phyloP scores from a whole-genome alignment of 1,140 invertebrate genomes.

The Neuroterus valhalla region DNA sequence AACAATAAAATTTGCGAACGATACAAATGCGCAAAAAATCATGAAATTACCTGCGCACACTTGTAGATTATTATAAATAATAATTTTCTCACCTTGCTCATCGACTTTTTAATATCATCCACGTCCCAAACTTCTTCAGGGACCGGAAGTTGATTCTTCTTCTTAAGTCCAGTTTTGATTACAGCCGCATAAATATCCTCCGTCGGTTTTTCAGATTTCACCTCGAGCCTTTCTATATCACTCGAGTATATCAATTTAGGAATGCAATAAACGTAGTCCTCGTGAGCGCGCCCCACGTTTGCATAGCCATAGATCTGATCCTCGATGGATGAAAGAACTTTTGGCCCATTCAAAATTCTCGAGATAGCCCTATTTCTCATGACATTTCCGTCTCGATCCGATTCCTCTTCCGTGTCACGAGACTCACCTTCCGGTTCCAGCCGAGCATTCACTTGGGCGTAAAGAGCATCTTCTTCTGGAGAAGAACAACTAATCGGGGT shows the following conservation, averaged over 20 bases:
- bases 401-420: constrained; percentile 69
- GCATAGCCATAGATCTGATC: constrained; percentile 61
- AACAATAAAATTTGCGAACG: no score
- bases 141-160: constrained; percentile 62
- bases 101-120: constrained; percentile 56
- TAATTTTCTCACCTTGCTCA: constrained; percentile 54
- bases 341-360: constrained; percentile 31
- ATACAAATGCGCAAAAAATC: no score
- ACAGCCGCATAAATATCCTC: constrained; percentile 72
- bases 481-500: constrained; percentile 48
- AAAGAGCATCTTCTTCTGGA: constrained; percentile 66
- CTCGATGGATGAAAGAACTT: constrained; percentile 43
- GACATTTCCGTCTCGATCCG: constrained; percentile 50
- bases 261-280: constrained; percentile 62
- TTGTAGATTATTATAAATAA: no score
- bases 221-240: constrained; percentile 57
- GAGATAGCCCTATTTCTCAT: constrained; percentile 12
- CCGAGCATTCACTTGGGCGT: constrained; percentile 69
- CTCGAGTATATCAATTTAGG: constrained; percentile 62
- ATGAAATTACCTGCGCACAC: no score
- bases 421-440: constrained; percentile 71
- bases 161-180: constrained; percentile 64
- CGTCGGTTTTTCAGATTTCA: constrained; percentile 57
- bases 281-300: constrained; percentile 54
- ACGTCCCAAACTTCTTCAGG: constrained; percentile 68